Base-by-base conservation (phyloP, 1,140 invertebrate genomes). In the Drosophila nigrodunni region DNA sequence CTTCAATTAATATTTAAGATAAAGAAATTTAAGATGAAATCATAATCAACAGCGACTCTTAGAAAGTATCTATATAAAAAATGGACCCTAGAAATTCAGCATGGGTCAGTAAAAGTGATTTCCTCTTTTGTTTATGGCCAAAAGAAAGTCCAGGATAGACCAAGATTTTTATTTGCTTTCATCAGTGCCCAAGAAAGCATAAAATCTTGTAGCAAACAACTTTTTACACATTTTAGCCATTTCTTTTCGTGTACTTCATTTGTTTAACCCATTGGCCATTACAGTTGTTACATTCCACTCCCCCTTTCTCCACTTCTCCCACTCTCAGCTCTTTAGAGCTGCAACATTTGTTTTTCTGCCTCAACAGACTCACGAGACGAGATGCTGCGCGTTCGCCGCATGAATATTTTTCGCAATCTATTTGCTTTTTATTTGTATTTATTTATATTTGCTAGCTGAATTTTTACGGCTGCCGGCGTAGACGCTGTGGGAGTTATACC, bases 351-450 rank as follows among this genome's bases (percentile, higher is more conserved):
- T 65, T 73, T 78, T 78, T 75, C 76, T 78, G 72, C 66, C 66
- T 78, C 60, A 78, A 67, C 72, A 78, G 60, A 67, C 64, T 67
- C 69, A 61, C 47, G 62, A 78, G 76, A 74, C 62, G 49, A 44
- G 49, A 44, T 59, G 71, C 61, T 59, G 59, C 69, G 57, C 64
- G 52, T 68, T 73, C 57, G 71, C 75, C 69, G 46, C 68, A 81
- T 77, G 78, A 86, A 86, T 71, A 87, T 55, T 72, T 52, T 78
- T 67, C 62, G 59, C 78, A 57, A 78, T 87, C 77, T 80, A 82
- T 87, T 87, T 74, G 73, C 44, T 70, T 81, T 87, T 30, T 82
- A 74, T 69, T 70, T 71, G 62, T 72, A 88, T 82, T 80, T 87
- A 88, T 80, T 80, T 77, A 82, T 87, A 78, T 77, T 82, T 77